phyloP scores from a whole-genome alignment of 2,113 vertebrate genomes.

The Herpailurus yagouaroundi region DNA sequence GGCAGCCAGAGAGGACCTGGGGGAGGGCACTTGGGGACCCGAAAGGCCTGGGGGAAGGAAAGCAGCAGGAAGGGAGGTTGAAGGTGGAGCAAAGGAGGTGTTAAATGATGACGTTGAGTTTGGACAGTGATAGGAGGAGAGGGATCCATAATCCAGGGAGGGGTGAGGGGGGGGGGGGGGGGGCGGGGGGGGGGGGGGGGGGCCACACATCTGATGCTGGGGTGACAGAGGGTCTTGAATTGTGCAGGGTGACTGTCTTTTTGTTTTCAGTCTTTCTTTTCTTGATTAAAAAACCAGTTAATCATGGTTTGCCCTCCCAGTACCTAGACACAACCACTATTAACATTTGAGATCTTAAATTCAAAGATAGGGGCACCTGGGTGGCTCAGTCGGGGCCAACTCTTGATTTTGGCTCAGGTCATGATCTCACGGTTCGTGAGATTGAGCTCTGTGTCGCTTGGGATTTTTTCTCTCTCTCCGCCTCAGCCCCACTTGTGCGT shows the following conservation, averaged over 20 bases:
- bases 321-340: background rate
- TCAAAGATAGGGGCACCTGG: too few species aligned
- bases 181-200: rapidly evolving
- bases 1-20: background rate
- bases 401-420: too few species aligned
- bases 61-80: rapidly evolving
- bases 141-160: background rate
- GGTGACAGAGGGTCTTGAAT: rapidly evolving
- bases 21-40: background rate
- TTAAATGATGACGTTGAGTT: background rate
- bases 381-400: too few species aligned
- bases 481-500: too few species aligned
- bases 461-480: too few species aligned
- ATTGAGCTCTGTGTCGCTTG: too few species aligned
- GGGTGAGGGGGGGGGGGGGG: background rate
- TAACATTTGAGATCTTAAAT: background rate
- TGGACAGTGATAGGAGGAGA: background rate
- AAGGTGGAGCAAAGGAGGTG: background rate
- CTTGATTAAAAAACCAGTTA: background rate
- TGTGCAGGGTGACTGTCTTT: background rate
- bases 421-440: too few species aligned
- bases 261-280: background rate
- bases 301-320: background rate
- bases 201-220: rapidly evolving
- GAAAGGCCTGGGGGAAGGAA: background rate